Evolutionary conservation across 35 echinoderm and acorn worm genomes (phyloP).

Genomic region (Apostichopus californicus): DNA sequence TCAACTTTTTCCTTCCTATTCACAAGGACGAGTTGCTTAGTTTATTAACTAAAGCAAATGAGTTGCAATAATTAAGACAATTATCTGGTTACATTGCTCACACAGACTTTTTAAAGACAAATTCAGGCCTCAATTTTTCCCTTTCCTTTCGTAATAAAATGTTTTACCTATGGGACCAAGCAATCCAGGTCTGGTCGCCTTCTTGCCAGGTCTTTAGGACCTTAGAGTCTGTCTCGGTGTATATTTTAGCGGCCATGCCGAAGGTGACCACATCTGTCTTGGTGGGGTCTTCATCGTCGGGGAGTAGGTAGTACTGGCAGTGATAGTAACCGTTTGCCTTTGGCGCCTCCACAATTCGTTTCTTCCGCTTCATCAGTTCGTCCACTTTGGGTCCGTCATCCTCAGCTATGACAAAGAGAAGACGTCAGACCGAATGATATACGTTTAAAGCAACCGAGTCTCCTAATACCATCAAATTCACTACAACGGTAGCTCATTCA

Average conservation of each 20-base stretch:
- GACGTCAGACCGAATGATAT: neutral
- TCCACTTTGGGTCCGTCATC: slow-evolving; percentile 84
- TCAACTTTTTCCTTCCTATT: no score
- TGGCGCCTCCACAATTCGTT: slow-evolving; percentile 87
- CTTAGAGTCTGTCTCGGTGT: slow-evolving; percentile 97
- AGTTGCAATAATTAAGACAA: no score
- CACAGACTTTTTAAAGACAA: no score
- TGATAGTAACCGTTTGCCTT: slow-evolving; percentile 94
- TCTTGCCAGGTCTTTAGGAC: slow-evolving; percentile 99
- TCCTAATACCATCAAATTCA: no score
- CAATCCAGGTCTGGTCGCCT: slow-evolving; percentile 96
- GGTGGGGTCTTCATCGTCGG: slow-evolving; percentile 89
- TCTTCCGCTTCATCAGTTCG: slow-evolving; percentile 93
- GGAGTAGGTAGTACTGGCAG: slow-evolving; percentile 84
- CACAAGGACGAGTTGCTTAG: no score
- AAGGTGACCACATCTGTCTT: slow-evolving; percentile 97
- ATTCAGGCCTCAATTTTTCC: no score
- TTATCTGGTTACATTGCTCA: no score
- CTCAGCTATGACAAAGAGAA: slow-evolving; percentile 62
- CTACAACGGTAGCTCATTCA: no score
- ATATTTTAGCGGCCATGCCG: slow-evolving; percentile 99
- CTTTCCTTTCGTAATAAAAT: no score
- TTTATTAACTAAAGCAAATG: no score
- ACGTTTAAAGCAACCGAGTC: no score
- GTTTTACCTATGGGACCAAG: slow-evolving; percentile 93